Base-by-base conservation (phyloP, 2,797 vertebrate species). In the Prionace glauca region DNA sequence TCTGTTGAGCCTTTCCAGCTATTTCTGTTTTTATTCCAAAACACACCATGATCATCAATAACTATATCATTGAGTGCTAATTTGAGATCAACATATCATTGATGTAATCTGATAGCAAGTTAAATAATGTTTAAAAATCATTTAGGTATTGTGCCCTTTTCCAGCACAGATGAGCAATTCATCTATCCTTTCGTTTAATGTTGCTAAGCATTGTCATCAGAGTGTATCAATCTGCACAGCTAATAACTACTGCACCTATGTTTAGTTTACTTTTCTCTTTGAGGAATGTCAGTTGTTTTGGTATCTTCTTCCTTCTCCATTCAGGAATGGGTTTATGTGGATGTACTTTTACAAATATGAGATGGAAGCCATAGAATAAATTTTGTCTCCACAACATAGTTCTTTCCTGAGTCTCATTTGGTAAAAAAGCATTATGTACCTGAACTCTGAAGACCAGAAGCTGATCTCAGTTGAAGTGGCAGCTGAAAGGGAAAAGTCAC, bases 391-490 rank as follows among this genome's bases (percentile, higher is more conserved):
- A 69, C 22, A 41, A 41, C n/a, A 14, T n/a, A 92, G 20, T 3
- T 90, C 29, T 41, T 92, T 41, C 18, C 20, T 69, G n/a, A 92
- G 65, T 92, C n/a, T 92, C 32, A 92, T 92, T 24, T 16, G 10
- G n/a, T 92, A 41, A 69, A 72, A 72, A 26, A 10, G 18, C 65
- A 92, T 24, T 69, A 20, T 69, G 18, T 69, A 92, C 36, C 26
- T 69, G 62, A 69, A 20, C 45, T 92, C 2, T 69, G 36, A n/a
- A 69, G 36, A 24, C 90, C 65, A 92, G 62, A 92, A 69, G 65
- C 65, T 92, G 90, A 69, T 69, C 90, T 92, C 90, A 69, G 90
- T 20, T 92, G 62, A n/a, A 92, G 62, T 69, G 65, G 12, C 90
- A 2, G 16, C 20, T 8, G n/a, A 92, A 69, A n/a, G n/a, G 22